These are phyloP conservation scores for Thyatira batis DNA, from an alignment of 2,888 invertebrate species.

Conservation along the genomic window DNA sequence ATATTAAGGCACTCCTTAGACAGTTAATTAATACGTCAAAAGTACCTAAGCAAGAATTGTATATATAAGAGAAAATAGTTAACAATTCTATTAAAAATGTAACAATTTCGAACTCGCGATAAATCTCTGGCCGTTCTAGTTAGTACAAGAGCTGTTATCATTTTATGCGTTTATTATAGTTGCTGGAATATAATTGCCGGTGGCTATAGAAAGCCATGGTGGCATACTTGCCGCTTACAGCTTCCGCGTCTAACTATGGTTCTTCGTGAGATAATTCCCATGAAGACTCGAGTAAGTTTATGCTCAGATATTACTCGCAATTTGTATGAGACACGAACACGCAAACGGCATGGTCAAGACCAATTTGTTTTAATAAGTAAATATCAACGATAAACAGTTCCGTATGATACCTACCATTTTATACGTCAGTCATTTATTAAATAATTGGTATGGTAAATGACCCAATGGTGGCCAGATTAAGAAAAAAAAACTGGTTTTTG, in stretches of 20 bases:
- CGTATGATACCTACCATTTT: too few relatives aligned
- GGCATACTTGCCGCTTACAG: constrained; percentile 40
- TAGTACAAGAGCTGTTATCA: neutral
- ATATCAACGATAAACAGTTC: too few relatives aligned
- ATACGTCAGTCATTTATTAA: too few relatives aligned
- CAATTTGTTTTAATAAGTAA: too few relatives aligned
- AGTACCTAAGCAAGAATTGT: too few relatives aligned
- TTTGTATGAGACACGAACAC: neutral
- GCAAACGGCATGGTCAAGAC: neutral
- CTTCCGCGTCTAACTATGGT: constrained; percentile 26
- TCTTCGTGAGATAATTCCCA: constrained; percentile 4
- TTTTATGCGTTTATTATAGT: neutral
- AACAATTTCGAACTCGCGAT: neutral
- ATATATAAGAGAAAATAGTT: too few relatives aligned
- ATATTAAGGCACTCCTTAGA: too few relatives aligned
- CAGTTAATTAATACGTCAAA: too few relatives aligned
- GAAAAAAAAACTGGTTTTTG: too few relatives aligned
- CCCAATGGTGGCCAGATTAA: too few relatives aligned
- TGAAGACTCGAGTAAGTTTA: neutral
- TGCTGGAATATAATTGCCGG: constrained; percentile 21
- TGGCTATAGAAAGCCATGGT: constrained; percentile 35
- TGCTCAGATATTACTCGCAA: neutral
- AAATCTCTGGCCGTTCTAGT: neutral
- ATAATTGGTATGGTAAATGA: too few relatives aligned
- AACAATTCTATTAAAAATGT: too few relatives aligned